Base-by-base conservation (phyloP, 2,113 vertebrate genomes). In the Micronycteris hirsuta region DNA sequence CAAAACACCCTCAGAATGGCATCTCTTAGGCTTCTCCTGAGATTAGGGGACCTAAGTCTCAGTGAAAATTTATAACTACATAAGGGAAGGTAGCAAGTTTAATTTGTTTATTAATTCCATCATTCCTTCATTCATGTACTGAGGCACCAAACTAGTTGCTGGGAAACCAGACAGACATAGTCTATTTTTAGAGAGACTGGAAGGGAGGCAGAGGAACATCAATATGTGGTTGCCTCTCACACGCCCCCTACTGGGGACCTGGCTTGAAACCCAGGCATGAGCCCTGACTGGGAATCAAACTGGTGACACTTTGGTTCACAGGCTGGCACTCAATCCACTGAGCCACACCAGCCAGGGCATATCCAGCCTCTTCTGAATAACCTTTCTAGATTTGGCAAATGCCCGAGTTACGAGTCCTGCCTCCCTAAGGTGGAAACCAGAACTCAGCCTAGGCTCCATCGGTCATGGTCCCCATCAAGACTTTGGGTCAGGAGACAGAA, bases 1-100 rank as follows among this genome's bases (percentile, higher is more conserved):
- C 16, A 68, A 76, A 58, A 81, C 31, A 87, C 10, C 28, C 28
- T 63, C 22, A n/a, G 86, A 82, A 68, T 28, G 67, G 28, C 16
- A 90, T 28, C 24, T 85, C 45, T 85, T 90, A 92, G 38, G 36
- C 45, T 94, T 91, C 77, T 96, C 24, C 47, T 85, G 49, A 89
- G 41, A 93, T 77, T n/a, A 89, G 26, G 31, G 16, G 13, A 36
- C 61, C 85, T 47, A 77, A 82, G 26, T 22, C 19, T 85, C 68
- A 68, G 38, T 70, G 47, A 87, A 93, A 87, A 77, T 52, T 78
- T 91, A 89, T 52, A 95, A 77, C 19, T 83, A 56, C 47, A 19
- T 74, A 89, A 89, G 31, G 22, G 68, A 71, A 67, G 96, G 36
- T 73, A 36, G 9, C 38, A 38, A 94, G 33, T 24, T 89, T 80